phyloP scores from a whole-genome alignment of 2,113 vertebrate species.

The Podilymbus podiceps region DNA sequence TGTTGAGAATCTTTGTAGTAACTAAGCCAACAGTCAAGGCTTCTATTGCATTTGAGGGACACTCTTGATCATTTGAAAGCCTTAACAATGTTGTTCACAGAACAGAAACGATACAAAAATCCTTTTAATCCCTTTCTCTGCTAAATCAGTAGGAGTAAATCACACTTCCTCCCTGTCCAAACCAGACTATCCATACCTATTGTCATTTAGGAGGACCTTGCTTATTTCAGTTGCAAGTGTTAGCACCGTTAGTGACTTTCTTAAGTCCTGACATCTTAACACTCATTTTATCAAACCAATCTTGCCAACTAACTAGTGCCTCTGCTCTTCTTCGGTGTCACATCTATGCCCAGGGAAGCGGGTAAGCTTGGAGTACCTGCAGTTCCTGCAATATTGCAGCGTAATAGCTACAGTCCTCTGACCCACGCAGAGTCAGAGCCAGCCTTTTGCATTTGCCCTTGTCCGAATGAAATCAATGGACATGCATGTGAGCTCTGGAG shows the following conservation, averaged over 20 bases:
- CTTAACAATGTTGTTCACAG: not conserved
- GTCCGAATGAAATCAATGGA: not conserved
- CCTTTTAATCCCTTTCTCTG: not conserved
- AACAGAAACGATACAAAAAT: not conserved
- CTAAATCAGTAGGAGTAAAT: not conserved
- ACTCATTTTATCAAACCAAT: not conserved
- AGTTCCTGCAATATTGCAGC: not conserved
- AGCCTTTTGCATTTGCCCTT: not conserved
- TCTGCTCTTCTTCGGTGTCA: not conserved
- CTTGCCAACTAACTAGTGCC: not conserved
- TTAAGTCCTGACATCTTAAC: not conserved
- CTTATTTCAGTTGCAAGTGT: not conserved
- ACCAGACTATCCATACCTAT: not conserved
- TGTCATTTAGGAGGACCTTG: not conserved
- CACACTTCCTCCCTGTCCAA: not conserved
- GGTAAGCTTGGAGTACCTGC: not conserved
- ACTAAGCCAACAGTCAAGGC: not conserved
- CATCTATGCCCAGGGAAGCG: not conserved
- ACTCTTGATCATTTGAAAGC: not conserved
- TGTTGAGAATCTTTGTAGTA: not conserved
- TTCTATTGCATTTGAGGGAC: not conserved
- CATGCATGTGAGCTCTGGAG: not conserved
- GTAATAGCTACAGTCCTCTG: not conserved
- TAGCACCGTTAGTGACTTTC: not conserved
- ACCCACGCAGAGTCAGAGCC: not conserved